These are phyloP conservation scores for Erythrocercus mccallii DNA, from an alignment of 2,113 vertebrate species.

Conservation along the genomic window DNA sequence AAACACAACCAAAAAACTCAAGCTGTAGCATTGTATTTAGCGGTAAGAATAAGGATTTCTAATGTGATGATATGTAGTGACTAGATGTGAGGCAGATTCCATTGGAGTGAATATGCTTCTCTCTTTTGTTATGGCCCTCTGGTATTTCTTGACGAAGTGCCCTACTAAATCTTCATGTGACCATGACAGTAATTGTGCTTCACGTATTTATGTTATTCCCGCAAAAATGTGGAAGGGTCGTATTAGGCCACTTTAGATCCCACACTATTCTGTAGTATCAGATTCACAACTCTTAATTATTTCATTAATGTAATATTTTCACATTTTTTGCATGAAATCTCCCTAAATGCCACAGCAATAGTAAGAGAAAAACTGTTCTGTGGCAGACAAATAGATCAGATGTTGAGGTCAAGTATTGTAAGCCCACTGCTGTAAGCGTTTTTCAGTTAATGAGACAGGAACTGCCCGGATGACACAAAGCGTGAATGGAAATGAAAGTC, in stretches of 20 bases:
- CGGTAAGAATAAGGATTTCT: background rate
- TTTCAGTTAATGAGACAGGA: background rate
- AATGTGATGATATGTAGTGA: background rate
- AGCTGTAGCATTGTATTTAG: background rate
- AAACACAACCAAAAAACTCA: background rate
- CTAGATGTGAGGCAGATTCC: background rate
- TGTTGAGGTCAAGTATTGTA: background rate
- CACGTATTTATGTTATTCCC: background rate
- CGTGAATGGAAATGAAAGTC: background rate
- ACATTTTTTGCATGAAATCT: background rate
- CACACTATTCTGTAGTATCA: background rate
- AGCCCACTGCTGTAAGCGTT: background rate
- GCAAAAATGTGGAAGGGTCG: background rate
- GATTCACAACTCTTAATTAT: background rate
- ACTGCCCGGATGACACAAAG: background rate
- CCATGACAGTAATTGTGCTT: background rate
- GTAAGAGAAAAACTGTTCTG: background rate
- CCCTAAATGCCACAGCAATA: background rate
- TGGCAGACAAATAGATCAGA: background rate
- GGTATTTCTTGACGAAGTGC: background rate
- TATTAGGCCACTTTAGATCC: background rate
- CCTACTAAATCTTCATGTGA: background rate
- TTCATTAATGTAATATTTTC: background rate
- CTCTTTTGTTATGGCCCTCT: background rate
- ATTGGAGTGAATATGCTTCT: background rate